A percentile compares a stretch with the other conserved stretches of the same genome.
phyloP scores from a whole-genome alignment of 2,888 invertebrate species.

The Girardia tigrina region DNA sequence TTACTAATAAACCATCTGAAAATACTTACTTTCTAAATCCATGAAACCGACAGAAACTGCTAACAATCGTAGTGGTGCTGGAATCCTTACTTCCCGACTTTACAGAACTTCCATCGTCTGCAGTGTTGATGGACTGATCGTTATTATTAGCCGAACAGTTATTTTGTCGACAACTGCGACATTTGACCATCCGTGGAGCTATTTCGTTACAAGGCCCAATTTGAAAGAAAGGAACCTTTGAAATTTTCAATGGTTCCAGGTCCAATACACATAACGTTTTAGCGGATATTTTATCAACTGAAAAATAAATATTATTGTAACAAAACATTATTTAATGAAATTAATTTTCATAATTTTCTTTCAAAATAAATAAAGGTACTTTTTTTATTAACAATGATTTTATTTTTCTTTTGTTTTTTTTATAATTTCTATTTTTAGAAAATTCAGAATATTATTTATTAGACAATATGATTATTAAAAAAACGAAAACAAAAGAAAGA shows the following conservation, averaged over 20 bases:
- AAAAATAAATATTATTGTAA: too few species aligned
- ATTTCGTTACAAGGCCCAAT: not conserved
- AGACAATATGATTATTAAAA: too few species aligned
- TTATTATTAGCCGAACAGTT: not conserved
- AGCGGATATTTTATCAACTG: not conserved
- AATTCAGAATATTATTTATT: too few species aligned
- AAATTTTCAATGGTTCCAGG: conserved; percentile 3
- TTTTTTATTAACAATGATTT: too few species aligned
- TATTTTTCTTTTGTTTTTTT: too few species aligned
- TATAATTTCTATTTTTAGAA: too few species aligned
- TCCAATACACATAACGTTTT: conserved; percentile 2
- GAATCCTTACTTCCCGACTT: conserved; percentile 7
- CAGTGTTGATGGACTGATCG: not conserved
- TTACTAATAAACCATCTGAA: too few species aligned
- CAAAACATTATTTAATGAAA: too few species aligned
- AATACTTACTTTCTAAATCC: conserved; percentile 7
- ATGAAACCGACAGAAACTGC: conserved; percentile 8
- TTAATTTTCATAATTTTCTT: too few species aligned
- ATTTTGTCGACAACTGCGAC: conserved; percentile 10
- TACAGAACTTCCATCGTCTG: not conserved
- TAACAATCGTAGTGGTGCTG: not conserved
- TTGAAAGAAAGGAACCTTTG: not conserved
- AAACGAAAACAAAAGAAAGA: too few species aligned
- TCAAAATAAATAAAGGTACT: too few species aligned
- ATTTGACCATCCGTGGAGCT: not conserved